Base-by-base conservation (phyloP, 2,888 invertebrate genomes). In the Lithophane leautieri region DNA sequence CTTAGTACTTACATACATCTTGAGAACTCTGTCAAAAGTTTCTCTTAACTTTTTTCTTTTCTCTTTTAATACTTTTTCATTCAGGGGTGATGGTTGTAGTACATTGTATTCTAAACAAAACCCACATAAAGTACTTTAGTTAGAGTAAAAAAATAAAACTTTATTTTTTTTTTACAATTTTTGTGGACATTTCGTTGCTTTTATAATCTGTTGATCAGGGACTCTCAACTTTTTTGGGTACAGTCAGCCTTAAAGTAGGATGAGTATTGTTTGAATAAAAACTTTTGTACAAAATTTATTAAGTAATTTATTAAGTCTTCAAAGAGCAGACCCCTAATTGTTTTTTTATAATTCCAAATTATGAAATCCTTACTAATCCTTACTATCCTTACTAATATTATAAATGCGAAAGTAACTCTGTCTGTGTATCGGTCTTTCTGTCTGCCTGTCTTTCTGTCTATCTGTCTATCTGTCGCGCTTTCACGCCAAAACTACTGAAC, bases 11-110 rank as follows among this genome's bases (percentile, higher is more conserved):
- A 99, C 99, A 98, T 99, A 99, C 97, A 99, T 98, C 95, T 98
- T 98, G 93, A 99, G 97, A 56, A 99, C 99, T 90, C 99, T 97
- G 87, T 99, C 99, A 94, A 99, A 98, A 3, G 99, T 99, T 93
- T 99, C 99, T 94, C 98, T 98, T 56, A 99, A 96, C 93, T 99
- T 99, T 94, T 99, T 99, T 81, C 99, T 97, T 94, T 99, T 99
- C 91, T 99, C 99, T 93, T 99, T 98, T 68, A 99, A 95, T 1
- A 99, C 99, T 96, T 99, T 99, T 93, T 99, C 99, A 95, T 99
- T 99, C 7, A 99, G 96, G 0, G 99, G 98, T 40, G 99, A 99
- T 44, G 99, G 99, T 92, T 99, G 99, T 87, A 98, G 97, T 0
- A 99, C 99, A 96, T 99, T 99, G 92, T 98, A 99, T 94, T 99